Conservation (phyloP, 2,113 vertebrate genomes). For the Rousettus leschenaultii region DNA sequence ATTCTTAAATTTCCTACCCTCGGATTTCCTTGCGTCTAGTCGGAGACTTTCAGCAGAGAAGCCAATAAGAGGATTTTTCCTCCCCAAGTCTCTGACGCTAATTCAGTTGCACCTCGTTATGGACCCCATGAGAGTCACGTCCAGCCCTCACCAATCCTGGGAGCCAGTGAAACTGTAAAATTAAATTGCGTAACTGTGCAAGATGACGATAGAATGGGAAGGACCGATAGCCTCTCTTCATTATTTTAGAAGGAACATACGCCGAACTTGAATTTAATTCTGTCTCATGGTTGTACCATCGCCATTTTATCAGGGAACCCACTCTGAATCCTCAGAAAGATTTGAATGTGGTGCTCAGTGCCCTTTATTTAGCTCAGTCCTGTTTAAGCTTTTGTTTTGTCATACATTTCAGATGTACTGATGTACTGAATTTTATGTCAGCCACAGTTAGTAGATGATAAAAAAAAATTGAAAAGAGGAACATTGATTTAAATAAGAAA, state of each 20-base stretch:
- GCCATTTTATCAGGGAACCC: background rate
- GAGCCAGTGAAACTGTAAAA: background rate
- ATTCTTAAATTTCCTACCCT: background rate
- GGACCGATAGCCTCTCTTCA: background rate
- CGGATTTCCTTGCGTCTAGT: background rate
- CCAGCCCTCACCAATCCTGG: background rate
- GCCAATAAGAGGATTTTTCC: background rate
- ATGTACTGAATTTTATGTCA: background rate
- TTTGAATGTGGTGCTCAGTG: background rate
- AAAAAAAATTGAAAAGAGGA: background rate
- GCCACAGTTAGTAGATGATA: background rate
- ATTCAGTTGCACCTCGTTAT: background rate
- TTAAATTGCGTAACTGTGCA: background rate
- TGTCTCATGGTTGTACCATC: rapidly evolving
- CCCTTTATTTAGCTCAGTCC: too few species aligned
- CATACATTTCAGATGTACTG: background rate
- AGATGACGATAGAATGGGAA: background rate
- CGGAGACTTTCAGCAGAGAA: background rate
- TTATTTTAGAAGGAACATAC: background rate
- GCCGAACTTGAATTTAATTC: background rate
- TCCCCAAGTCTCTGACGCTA: background rate
- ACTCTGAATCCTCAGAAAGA: background rate
- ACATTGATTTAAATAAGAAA: background rate
- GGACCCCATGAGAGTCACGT: too few species aligned
- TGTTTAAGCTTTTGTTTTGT: background rate